These are phyloP conservation scores for Xenentodon cancila DNA, from an alignment of 2,797 vertebrate genomes.

Conservation along the genomic window DNA sequence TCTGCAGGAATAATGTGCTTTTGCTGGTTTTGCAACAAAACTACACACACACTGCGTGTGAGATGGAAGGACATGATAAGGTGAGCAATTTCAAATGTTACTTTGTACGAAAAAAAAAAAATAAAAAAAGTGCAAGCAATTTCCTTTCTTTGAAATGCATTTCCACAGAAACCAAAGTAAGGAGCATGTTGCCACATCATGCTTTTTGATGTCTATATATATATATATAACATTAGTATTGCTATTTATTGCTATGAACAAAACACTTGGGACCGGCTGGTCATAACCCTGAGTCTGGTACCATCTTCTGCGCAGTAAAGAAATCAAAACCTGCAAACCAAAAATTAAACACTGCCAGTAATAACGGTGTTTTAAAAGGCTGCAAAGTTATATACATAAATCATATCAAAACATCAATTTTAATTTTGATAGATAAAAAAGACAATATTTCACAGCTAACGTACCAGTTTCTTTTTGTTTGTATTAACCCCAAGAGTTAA, in stretches of 20 bases:
- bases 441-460: too few species aligned
- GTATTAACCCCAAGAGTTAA: too few species aligned
- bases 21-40: conserved; percentile 61
- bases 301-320: too few species aligned
- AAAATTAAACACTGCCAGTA: too few species aligned
- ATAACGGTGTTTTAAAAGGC: too few species aligned
- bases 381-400: too few species aligned
- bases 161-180: conserved; percentile 1
- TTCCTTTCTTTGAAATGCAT: background rate
- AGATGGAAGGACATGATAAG: conserved; percentile 51
- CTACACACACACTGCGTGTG: conserved; percentile 29
- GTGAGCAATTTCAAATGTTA: conserved; percentile 17
- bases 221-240: background rate
- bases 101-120: background rate
- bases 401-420: too few species aligned
- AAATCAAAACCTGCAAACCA: too few species aligned
- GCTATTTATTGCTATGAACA: background rate
- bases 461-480: too few species aligned
- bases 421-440: too few species aligned
- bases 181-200: background rate
- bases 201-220: background rate
- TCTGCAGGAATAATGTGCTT: conserved; percentile 57
- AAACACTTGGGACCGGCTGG: too few species aligned
- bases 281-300: too few species aligned
- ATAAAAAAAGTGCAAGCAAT: background rate